Conservation (phyloP, 2,113 vertebrate species). For the Labeo catla region DNA sequence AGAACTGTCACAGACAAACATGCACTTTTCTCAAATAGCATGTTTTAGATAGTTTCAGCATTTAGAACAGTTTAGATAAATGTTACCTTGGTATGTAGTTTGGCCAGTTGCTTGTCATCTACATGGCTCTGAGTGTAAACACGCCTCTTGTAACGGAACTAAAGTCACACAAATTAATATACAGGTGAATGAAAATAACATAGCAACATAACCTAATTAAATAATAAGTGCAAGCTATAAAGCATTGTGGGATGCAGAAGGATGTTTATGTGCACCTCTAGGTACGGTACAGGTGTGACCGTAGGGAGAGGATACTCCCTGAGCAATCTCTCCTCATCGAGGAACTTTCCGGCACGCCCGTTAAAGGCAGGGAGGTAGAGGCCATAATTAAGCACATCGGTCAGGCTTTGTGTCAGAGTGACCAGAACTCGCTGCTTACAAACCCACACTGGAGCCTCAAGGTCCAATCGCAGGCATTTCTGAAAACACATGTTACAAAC, state of each 20-base stretch:
- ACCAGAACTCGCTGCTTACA: conserved; percentile 96
- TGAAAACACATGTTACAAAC: conserved; percentile 62
- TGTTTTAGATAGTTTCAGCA: neutral
- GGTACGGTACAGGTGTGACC: conserved; percentile 89
- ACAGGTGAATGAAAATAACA: conserved; percentile 16
- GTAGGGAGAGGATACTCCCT: conserved; percentile 91
- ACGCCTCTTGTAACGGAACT: conserved; percentile 97
- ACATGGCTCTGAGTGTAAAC: conserved; percentile 92
- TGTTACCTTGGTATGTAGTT: conserved; percentile 94
- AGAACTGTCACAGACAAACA: neutral
- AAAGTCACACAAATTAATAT: conserved; percentile 43
- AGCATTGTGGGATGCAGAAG: neutral
- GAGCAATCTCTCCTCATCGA: conserved; percentile 94
- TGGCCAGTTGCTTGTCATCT: conserved; percentile 96
- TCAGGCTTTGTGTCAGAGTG: conserved; percentile 94
- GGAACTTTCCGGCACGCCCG: conserved; percentile 94
- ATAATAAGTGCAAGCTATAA: neutral
- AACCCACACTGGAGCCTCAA: conserved; percentile 91
- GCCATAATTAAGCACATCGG: conserved; percentile 97
- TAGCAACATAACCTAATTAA: neutral
- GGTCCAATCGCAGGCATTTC: conserved; percentile 96
- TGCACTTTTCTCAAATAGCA: neutral
- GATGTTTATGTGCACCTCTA: conserved; percentile 75
- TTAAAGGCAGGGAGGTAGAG: conserved; percentile 97
- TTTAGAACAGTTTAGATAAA: neutral